A percentile compares a stretch with the other conserved stretches of the same genome.
Evolutionary conservation across 2,113 vertebrate genomes (phyloP).

Genomic region (Arothron firmamentum): DNA sequence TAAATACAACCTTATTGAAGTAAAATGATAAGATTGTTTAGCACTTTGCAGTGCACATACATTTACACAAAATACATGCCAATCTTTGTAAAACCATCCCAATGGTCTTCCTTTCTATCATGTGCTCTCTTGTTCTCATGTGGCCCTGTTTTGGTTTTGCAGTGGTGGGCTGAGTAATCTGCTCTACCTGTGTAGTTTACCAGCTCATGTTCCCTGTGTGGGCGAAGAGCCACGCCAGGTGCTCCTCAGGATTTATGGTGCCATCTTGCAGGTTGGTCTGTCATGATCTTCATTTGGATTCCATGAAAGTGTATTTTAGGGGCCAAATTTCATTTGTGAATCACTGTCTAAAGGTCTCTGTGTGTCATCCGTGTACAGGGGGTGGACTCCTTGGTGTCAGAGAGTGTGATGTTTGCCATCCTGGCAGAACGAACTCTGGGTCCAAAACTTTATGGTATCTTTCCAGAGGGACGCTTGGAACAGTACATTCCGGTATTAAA

Average conservation of each 20-base stretch:
- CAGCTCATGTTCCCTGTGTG: conserved; percentile 66
- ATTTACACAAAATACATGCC: no score
- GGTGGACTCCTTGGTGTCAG: conserved; percentile 87
- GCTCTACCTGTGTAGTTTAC: conserved; percentile 85
- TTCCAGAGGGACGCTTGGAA: conserved; percentile 89
- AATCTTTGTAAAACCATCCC: no score
- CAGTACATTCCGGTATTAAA: conserved; percentile 85
- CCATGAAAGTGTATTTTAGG: not conserved
- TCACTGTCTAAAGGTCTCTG: not conserved
- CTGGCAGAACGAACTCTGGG: conserved; percentile 87
- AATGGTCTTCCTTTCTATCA: no score
- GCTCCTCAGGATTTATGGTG: conserved; percentile 88
- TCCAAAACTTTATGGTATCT: conserved; percentile 89
- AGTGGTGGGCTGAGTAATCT: conserved; percentile 93
- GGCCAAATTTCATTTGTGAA: not conserved
- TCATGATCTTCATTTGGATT: not conserved
- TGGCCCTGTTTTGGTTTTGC: conserved; percentile 17
- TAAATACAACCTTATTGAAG: no score
- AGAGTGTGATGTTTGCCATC: conserved; percentile 96
- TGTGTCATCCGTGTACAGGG: conserved; percentile 68
- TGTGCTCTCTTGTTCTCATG: not conserved
- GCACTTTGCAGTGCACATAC: no score
- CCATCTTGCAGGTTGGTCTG: conserved; percentile 85
- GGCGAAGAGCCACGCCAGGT: conserved; percentile 83
- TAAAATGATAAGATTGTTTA: no score